phyloP scores from a whole-genome alignment of 2,113 vertebrate species.

The Lepisosteus oculatus region DNA sequence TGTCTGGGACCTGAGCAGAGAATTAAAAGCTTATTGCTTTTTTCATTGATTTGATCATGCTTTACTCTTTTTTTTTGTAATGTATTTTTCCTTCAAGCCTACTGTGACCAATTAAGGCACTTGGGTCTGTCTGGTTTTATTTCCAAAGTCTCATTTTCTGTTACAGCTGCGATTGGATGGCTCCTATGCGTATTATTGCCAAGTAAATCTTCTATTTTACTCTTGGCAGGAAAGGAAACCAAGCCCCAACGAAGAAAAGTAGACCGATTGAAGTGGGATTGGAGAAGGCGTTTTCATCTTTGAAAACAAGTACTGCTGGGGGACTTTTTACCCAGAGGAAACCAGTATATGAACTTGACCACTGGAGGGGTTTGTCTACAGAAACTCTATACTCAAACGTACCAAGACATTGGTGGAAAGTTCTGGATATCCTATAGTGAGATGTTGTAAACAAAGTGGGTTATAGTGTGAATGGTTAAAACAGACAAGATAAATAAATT shows the following conservation, averaged over 20 bases:
- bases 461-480: slow-evolving; percentile 16
- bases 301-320: slow-evolving; percentile 32
- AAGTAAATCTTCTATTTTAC: slow-evolving; percentile 70
- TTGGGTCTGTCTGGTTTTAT: slow-evolving; percentile 74
- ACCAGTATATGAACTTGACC: neutral
- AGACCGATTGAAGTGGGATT: slow-evolving; percentile 44
- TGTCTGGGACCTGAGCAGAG: slow-evolving; percentile 30
- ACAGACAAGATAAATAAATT: slow-evolving; percentile 28
- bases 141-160: slow-evolving; percentile 64
- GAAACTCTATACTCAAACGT: neutral
- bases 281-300: slow-evolving; percentile 26
- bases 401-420: neutral
- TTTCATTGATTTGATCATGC: slow-evolving; percentile 29
- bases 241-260: slow-evolving; percentile 34
- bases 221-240: slow-evolving; percentile 65
- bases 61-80: slow-evolving; percentile 44
- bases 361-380: neutral
- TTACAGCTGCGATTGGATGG: slow-evolving; percentile 56
- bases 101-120: slow-evolving; percentile 67
- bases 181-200: slow-evolving; percentile 65
- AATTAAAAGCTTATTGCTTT: slow-evolving; percentile 48
- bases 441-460: slow-evolving; percentile 38
- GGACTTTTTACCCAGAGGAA: slow-evolving; percentile 41
- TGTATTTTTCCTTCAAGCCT: slow-evolving; percentile 62
- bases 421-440: slow-evolving; percentile 36